Base-by-base conservation (phyloP, 2,888 invertebrate species). In the Acanthococcus lagerstroemiae region DNA sequence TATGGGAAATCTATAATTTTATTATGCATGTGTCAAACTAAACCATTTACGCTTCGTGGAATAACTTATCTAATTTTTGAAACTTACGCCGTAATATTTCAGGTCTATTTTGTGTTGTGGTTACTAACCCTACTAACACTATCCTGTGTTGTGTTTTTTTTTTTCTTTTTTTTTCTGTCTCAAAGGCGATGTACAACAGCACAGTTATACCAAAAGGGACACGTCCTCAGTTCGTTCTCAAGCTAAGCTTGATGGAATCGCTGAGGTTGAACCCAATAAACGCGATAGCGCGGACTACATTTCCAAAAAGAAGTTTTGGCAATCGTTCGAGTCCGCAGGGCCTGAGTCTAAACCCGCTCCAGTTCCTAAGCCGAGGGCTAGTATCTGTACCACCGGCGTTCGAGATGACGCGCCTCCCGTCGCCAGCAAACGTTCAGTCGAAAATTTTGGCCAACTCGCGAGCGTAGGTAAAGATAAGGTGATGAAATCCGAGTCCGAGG, bases 61-160 rank as follows among this genome's bases (percentile, higher is more conserved):
- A n/a, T n/a, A n/a, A n/a, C n/a, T n/a, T n/a, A n/a, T n/a, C n/a
- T n/a, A n/a, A n/a, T n/a, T n/a, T n/a, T n/a, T n/a, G n/a, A n/a
- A n/a, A n/a, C n/a, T n/a, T n/a, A n/a, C n/a, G n/a, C n/a, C n/a
- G n/a, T n/a, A n/a, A n/a, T n/a, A n/a, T n/a, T n/a, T n/a, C n/a
- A n/a, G n/a, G 37, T 37, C n/a, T 15, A 9, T 37, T 37, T 37
- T 37, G 37, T 37, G 37, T 37, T 37, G n/a, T n/a, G n/a, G 12
- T 37, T 63, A 63, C 63, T 63, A 63, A 63, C 54, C 54, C 26
- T 52, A 63, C 63, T 63, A 63, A 63, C 63, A 63, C 63, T 54
- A 1, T 52, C 37, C 22, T 52, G 52, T 52, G 52, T 52, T 52
- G 52, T 52, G 50, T 48, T 46, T 60, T 46, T 58, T 61, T 50